Conservation (phyloP, 2,888 invertebrate species). For the Magallana nippona region DNA sequence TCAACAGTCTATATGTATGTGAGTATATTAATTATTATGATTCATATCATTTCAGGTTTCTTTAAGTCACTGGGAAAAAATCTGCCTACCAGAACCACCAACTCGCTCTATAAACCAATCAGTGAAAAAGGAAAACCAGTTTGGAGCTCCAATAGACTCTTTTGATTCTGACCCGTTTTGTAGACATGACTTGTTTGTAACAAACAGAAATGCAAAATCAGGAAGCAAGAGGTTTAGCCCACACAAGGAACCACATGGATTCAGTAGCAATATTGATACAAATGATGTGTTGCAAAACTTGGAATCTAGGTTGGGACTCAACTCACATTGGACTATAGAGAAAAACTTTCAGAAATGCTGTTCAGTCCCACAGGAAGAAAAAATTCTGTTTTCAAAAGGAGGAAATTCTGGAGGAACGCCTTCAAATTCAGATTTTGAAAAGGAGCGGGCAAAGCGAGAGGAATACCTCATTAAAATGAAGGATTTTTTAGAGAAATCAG, state of each 20-base stretch:
- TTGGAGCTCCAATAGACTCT: neutral
- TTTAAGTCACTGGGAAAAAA: neutral
- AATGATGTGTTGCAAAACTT: neutral
- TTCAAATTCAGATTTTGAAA: conserved; percentile 1
- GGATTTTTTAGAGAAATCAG: conserved; percentile 6
- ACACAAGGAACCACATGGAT: neutral
- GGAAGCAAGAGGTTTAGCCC: neutral
- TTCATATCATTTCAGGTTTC: neutral
- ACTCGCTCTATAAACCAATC: neutral
- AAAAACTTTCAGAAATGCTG: neutral
- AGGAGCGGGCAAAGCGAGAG: conserved; percentile 6
- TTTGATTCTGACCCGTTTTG: neutral
- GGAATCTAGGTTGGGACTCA: neutral
- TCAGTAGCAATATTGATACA: neutral
- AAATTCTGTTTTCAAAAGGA: neutral
- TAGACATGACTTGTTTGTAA: neutral
- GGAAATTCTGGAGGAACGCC: conserved; percentile 3
- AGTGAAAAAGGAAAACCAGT: neutral
- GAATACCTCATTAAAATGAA: conserved; percentile 4
- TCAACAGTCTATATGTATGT: no score
- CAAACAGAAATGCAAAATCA: neutral
- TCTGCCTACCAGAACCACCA: neutral
- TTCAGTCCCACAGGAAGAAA: neutral
- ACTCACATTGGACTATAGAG: neutral
- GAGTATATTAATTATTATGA: no score